phyloP scores from a whole-genome alignment of 2,113 vertebrate genomes.

The Spermophilus dauricus region DNA sequence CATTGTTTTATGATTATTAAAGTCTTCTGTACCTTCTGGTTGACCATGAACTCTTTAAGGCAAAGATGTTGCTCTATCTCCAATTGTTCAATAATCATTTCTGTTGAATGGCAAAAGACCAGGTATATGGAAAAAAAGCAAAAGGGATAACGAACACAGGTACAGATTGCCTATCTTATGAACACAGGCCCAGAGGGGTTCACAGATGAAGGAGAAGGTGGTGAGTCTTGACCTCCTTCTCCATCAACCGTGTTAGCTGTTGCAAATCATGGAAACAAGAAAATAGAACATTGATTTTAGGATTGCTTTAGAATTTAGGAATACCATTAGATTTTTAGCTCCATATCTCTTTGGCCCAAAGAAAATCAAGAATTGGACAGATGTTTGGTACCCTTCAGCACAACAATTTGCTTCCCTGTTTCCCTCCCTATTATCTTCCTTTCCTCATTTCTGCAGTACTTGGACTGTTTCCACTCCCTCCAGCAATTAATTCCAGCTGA shows the following conservation, averaged over 20 bases:
- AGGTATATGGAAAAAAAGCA: background rate
- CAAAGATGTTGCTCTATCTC: background rate
- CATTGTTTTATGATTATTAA: background rate
- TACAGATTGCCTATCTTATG: background rate
- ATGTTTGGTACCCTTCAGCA: background rate
- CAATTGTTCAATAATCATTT: background rate
- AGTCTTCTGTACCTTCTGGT: background rate
- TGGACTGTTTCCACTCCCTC: background rate
- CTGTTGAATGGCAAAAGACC: background rate
- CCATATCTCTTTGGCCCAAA: background rate
- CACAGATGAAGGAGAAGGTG: background rate
- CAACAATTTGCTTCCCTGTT: background rate
- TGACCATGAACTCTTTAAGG: background rate
- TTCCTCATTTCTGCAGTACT: background rate
- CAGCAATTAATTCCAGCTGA: conserved; percentile 23
- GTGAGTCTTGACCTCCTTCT: background rate
- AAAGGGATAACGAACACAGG: background rate
- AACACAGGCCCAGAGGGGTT: background rate
- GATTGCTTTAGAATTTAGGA: background rate
- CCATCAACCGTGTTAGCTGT: background rate
- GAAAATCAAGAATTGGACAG: background rate
- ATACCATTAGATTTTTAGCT: background rate
- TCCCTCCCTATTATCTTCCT: background rate
- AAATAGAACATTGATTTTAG: background rate
- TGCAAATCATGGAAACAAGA: background rate